Percentiles rank a stretch among this genome's conserved stretches.
These are phyloP conservation scores for Aythya baeri DNA, from an alignment of 2,113 vertebrate species.

Conservation along the genomic window DNA sequence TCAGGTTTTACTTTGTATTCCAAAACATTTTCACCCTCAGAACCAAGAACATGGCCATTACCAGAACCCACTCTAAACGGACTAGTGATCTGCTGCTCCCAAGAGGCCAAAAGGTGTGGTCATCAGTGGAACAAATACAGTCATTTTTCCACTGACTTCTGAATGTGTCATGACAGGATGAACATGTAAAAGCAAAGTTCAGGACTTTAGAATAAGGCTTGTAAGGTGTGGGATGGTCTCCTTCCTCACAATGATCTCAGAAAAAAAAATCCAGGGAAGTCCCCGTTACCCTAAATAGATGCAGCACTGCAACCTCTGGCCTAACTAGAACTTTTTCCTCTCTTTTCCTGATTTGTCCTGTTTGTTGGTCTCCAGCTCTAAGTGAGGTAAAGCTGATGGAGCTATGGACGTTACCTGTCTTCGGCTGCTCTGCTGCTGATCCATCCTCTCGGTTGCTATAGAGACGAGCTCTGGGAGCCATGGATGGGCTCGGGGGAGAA, in stretches of 20 bases:
- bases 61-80: not conserved
- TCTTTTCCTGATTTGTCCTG: not conserved
- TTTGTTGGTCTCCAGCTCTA: not conserved
- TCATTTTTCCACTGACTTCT: not conserved
- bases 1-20: not conserved
- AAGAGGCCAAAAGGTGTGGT: not conserved
- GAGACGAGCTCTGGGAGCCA: slow-evolving; percentile 59
- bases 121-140: not conserved
- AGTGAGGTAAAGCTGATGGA: not conserved
- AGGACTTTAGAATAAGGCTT: not conserved
- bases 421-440: slow-evolving; percentile 5
- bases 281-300: not conserved
- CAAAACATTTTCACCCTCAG: not conserved
- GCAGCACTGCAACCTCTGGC: not conserved
- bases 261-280: not conserved
- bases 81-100: not conserved
- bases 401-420: not conserved
- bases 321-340: slow-evolving; percentile 24
- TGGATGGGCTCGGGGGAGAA: not conserved
- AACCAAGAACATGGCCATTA: not conserved
- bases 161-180: not conserved
- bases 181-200: not conserved
- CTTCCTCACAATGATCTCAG: not conserved
- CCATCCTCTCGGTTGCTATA: slow-evolving; percentile 33
- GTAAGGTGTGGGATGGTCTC: not conserved